Conservation (phyloP, 2,113 vertebrate genomes). For the Verasper variegatus region DNA sequence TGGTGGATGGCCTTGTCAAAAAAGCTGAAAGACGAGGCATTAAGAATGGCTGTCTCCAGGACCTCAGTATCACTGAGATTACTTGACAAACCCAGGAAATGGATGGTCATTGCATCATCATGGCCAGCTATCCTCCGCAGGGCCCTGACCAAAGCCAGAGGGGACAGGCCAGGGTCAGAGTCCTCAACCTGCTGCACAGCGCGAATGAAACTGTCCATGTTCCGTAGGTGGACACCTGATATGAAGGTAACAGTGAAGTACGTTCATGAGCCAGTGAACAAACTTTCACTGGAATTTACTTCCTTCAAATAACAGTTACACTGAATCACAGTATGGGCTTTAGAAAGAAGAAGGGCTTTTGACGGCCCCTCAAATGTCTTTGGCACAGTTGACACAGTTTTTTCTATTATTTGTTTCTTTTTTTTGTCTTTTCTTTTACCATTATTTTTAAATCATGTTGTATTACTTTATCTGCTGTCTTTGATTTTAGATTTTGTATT, state of each 20-base stretch:
- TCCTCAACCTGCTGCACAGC: constrained; percentile 80
- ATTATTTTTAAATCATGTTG: too few relatives aligned
- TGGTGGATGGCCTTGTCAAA: constrained; percentile 69
- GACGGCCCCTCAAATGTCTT: too few relatives aligned
- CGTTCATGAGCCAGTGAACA: neutral
- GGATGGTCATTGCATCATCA: constrained; percentile 53
- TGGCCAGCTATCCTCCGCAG: constrained; percentile 63
- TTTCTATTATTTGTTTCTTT: too few relatives aligned
- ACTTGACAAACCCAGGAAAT: constrained; percentile 66
- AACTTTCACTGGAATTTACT: neutral
- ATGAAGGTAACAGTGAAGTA: neutral
- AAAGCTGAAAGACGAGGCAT: constrained; percentile 61
- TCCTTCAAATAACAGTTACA: neutral
- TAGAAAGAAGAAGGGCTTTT: neutral
- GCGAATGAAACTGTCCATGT: constrained; percentile 81
- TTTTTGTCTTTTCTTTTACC: too few relatives aligned
- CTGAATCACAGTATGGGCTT: neutral
- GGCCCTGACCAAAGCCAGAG: constrained; percentile 50
- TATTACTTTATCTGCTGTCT: too few relatives aligned
- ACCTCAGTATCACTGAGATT: constrained; percentile 36
- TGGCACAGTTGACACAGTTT: too few relatives aligned
- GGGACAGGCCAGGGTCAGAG: constrained; percentile 24
- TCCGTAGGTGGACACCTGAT: constrained; percentile 72
- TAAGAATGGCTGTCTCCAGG: constrained; percentile 31
- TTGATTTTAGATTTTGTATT: too few relatives aligned